phyloP scores from a whole-genome alignment of 2,888 invertebrate genomes.

The Melipona bicolor region DNA sequence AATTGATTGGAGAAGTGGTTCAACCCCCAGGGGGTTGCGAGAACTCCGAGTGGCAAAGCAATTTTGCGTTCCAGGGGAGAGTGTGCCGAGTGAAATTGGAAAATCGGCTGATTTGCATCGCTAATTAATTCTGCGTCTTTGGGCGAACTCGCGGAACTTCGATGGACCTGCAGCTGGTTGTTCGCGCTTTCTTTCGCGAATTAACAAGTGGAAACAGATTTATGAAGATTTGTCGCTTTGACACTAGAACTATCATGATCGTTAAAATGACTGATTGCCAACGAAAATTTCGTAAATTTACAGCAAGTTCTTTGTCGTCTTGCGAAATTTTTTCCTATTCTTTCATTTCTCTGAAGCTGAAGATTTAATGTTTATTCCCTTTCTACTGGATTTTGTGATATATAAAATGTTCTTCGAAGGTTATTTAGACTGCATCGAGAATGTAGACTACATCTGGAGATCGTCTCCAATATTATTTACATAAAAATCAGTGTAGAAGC shows the following conservation, averaged over 20 bases:
- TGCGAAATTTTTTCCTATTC: too few relatives aligned
- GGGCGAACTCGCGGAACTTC: not conserved
- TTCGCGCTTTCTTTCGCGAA: not conserved
- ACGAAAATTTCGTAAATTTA: too few relatives aligned
- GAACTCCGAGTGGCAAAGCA: constrained; percentile 4
- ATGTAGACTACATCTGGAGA: not conserved
- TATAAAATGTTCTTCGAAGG: not conserved
- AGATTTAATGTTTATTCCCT: not conserved
- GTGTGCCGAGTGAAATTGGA: constrained; percentile 30
- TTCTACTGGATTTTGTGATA: not conserved
- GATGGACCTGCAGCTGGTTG: not conserved
- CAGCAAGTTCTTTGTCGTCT: too few relatives aligned
- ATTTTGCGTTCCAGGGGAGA: constrained; percentile 13
- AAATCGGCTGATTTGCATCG: constrained; percentile 35
- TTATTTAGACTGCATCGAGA: not conserved
- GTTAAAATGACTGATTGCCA: too few relatives aligned
- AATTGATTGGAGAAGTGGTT: constrained; percentile 49
- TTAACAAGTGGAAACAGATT: not conserved
- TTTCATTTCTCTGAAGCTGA: too few relatives aligned
- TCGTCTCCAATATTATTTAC: too few relatives aligned
- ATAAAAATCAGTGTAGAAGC: too few relatives aligned
- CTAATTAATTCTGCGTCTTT: constrained; percentile 4
- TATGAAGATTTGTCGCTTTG: not conserved
- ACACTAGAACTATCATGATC: too few relatives aligned
- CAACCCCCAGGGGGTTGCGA: not conserved